Percentiles rank a stretch among this genome's conserved stretches.
These are phyloP conservation scores for Cantharis rustica DNA, from an alignment of 2,888 invertebrate genomes.

Conservation along the genomic window DNA sequence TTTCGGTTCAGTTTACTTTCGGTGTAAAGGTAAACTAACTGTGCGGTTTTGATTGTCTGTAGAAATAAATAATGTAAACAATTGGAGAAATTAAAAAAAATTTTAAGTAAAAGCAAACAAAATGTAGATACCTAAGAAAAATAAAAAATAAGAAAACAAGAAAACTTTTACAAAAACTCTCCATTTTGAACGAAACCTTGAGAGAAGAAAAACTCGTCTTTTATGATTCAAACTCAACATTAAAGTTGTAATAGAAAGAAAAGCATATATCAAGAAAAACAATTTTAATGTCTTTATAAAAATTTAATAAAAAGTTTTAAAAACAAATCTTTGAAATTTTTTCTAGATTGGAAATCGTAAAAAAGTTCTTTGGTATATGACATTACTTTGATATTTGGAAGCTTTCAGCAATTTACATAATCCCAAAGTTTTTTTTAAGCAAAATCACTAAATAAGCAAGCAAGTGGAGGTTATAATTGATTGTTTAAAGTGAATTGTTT, in stretches of 20 bases:
- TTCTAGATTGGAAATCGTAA: neutral
- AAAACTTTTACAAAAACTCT: neutral
- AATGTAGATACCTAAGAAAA: too few relatives aligned
- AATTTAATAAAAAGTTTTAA: neutral
- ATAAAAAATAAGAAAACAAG: neutral
- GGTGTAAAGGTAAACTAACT: too few relatives aligned
- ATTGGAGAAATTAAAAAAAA: too few relatives aligned
- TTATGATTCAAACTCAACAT: neutral
- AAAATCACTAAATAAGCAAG: constrained; percentile 12
- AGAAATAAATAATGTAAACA: too few relatives aligned
- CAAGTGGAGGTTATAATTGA: constrained; percentile 22
- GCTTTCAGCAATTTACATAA: neutral
- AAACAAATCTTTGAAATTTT: neutral
- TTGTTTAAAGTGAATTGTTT: constrained; percentile 33
- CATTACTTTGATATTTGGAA: neutral
- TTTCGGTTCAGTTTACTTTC: too few relatives aligned
- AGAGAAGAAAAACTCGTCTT: neutral
- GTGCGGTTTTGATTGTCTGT: too few relatives aligned
- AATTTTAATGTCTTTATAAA: neutral
- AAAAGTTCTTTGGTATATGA: neutral
- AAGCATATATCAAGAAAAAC: neutral
- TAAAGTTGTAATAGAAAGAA: neutral
- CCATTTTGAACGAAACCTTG: neutral
- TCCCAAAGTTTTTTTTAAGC: neutral
- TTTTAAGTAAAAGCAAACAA: too few relatives aligned